Base-by-base conservation (phyloP, 2,797 vertebrate species). In the Ficedula albicollis region DNA sequence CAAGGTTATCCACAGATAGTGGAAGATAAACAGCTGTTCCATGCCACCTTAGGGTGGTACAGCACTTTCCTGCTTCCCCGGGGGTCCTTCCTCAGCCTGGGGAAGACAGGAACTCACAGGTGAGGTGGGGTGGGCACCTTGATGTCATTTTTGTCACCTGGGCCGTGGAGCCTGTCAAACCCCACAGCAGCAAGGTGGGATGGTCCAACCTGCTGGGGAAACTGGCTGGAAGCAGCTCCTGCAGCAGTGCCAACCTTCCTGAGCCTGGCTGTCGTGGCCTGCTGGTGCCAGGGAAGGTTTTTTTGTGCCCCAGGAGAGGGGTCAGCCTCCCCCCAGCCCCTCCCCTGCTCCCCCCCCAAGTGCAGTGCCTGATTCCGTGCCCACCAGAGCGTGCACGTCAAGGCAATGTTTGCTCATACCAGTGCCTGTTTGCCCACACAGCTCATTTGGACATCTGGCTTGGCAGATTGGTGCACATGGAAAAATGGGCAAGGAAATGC, bases 391-490 rank as follows among this genome's bases (percentile, higher is more conserved):
- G 0, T 1, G 0, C 7, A 32, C 23, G 0, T 56, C 66, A 5
- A 46, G 63, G 83, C 90, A 81, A 13, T 97, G 95, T 97, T 97
- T 96, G 94, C 94, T 92, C 92, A 96, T 39, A 86, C 2, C 1
- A 87, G 77, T 34, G 80, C 83, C 94, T 95, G 96, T 97, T 97
- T 95, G 96, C 96, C 94, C 89, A 96, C 96, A 97, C 59, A 90
- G 52, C 86, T 32, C 94, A 60, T 95, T 95, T 81, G 96, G 96
- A 95, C 94, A 96, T 95, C 96, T 97, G 96, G 87, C 52, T 95
- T 93, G 94, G 95, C 96, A 97, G 95, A 97, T 94, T 89, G 95
- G 91, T 91, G 95, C 87, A 93, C 95, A 92, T 66, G 89, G 5
- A 7, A 90, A 96, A 96, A 94, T 30, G 91, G 87, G 94, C 89